Percentiles rank a stretch among this genome's conserved stretches.
phyloP scores from a whole-genome alignment of 2,113 vertebrate genomes.

The Chamaetylas fuelleborni region DNA sequence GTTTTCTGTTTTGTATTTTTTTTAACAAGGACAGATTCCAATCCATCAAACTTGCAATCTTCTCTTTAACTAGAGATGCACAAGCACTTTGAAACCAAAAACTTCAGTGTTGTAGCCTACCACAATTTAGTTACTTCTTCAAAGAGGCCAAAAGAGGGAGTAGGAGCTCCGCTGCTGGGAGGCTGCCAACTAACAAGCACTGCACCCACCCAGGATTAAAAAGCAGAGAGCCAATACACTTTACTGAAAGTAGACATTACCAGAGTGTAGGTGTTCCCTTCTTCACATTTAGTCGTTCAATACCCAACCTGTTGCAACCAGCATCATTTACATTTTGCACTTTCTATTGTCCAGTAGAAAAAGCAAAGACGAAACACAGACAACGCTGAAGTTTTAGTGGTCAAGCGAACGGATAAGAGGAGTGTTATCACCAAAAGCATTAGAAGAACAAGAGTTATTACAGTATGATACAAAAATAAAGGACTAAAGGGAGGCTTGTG shows the following conservation, averaged over 20 bases:
- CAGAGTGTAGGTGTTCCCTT: not conserved
- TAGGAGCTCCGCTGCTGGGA: not conserved
- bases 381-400: fast-evolving
- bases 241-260: not conserved
- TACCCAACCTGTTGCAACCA: not conserved
- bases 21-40: not conserved
- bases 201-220: not conserved
- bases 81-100: not conserved
- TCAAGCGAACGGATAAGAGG: not conserved
- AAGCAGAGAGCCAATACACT: not conserved
- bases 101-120: no score
- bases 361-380: not conserved
- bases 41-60: not conserved
- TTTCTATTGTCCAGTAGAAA: not conserved
- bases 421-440: not conserved
- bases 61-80: not conserved
- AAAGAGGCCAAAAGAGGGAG: not conserved
- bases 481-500: not conserved
- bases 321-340: not conserved
- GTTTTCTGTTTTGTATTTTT: not conserved
- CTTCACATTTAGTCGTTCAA: not conserved
- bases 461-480: not conserved
- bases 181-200: not conserved
- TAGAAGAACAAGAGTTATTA: not conserved
- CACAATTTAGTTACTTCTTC: not conserved